These are phyloP conservation scores for Brachionus sp. DNA, from an alignment of 1,140 invertebrate species.

Conservation along the genomic window DNA sequence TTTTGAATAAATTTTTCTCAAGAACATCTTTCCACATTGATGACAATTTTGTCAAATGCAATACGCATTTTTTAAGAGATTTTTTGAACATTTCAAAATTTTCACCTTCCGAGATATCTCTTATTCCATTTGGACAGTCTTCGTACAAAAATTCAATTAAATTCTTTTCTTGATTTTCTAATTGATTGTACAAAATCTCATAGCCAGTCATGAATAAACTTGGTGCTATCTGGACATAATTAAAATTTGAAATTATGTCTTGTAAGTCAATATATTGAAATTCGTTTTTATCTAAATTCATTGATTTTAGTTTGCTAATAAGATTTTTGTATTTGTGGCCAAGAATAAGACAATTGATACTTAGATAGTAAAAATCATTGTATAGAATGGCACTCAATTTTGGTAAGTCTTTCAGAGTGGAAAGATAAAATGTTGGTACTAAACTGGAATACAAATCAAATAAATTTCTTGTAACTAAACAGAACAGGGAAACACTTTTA, in stretches of 20 bases:
- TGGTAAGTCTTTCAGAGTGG: not conserved
- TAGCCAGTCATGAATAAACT: not conserved
- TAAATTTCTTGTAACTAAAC: slow-evolving; percentile 5
- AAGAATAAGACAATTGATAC: not conserved
- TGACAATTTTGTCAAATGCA: not conserved
- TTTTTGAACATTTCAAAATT: slow-evolving; percentile 28
- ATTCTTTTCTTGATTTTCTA: slow-evolving; percentile 24
- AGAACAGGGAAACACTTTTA: slow-evolving; percentile 38
- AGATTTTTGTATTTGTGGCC: slow-evolving; percentile 25
- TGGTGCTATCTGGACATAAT: not conserved
- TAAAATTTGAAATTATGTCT: slow-evolving; percentile 23
- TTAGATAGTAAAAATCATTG: slow-evolving; percentile 41
- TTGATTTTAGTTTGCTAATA: not conserved
- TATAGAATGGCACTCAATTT: slow-evolving; percentile 30
- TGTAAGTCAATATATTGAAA: slow-evolving; percentile 14
- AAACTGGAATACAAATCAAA: slow-evolving; percentile 18
- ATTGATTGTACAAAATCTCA: slow-evolving; percentile 22
- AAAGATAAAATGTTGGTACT: slow-evolving; percentile 1
- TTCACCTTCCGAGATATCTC: not conserved
- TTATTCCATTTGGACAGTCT: slow-evolving; percentile 31
- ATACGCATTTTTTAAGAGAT: slow-evolving; percentile 3
- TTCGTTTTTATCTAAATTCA: not conserved
- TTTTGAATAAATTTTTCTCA: not conserved
- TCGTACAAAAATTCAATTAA: slow-evolving; percentile 30
- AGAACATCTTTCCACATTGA: slow-evolving; percentile 25